Percentiles rank a stretch among this genome's conserved stretches.
phyloP scores from a whole-genome alignment of 2,797 vertebrate species.

The Smutsia temminckii region DNA sequence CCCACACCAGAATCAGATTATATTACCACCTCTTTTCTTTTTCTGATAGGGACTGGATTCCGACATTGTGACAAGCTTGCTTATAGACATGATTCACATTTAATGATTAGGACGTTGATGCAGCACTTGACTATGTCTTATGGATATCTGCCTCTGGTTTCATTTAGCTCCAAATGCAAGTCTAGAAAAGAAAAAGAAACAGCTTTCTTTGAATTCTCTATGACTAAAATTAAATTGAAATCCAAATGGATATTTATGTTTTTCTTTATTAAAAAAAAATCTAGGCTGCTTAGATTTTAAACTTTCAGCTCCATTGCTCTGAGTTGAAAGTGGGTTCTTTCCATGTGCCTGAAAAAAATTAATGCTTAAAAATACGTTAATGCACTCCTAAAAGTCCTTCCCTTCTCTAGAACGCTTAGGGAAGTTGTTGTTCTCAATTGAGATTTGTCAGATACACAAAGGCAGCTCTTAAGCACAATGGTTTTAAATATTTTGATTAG shows the following conservation, averaged over 20 bases:
- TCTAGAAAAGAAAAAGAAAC: constrained; percentile 53
- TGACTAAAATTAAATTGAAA: constrained; percentile 41
- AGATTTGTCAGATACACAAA: constrained; percentile 27
- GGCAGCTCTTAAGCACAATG: neutral
- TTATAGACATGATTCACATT: constrained; percentile 39
- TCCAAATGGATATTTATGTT: neutral
- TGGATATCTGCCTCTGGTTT: neutral
- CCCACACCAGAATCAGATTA: neutral
- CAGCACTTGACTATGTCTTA: constrained; percentile 1
- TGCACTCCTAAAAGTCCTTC: constrained; percentile 23
- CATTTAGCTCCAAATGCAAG: constrained; percentile 21
- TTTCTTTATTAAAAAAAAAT: constrained; percentile 23
- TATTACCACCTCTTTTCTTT: neutral
- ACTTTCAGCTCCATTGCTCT: neutral
- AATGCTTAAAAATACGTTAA: constrained; percentile 30
- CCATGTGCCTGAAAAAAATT: constrained; percentile 34
- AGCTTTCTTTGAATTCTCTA: constrained; percentile 21
- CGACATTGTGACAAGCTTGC: neutral
- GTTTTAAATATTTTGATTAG: neutral
- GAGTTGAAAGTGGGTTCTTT: constrained; percentile 22
- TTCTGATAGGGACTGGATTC: neutral
- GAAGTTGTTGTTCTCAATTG: constrained; percentile 47
- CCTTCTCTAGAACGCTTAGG: neutral
- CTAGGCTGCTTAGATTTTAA: neutral
- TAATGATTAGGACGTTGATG: constrained; percentile 16